phyloP scores from a whole-genome alignment of 2,797 vertebrate species.

The Parauchenoglanis ngamensis region DNA sequence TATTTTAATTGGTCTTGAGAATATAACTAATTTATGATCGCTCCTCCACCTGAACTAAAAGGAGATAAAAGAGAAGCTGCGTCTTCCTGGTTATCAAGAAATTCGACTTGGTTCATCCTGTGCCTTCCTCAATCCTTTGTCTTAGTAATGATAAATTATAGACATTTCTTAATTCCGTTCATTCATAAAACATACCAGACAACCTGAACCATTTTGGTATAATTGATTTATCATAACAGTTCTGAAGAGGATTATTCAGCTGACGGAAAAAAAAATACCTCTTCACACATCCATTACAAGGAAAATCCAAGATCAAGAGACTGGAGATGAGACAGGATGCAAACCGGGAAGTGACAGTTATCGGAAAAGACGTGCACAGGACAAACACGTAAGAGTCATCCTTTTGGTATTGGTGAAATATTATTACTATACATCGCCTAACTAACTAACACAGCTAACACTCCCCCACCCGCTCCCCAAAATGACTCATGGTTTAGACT shows the following conservation, averaged over 20 bases:
- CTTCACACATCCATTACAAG: neutral
- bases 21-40: neutral
- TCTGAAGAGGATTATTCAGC: neutral
- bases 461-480: neutral
- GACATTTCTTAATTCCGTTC: neutral
- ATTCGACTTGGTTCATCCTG: slow-evolving; percentile 20
- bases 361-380: neutral
- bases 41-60: slow-evolving; percentile 1
- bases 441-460: neutral
- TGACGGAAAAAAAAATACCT: neutral
- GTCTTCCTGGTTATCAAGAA: neutral
- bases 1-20: neutral
- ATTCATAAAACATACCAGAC: neutral
- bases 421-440: slow-evolving; percentile 30
- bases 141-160: neutral
- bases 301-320: neutral
- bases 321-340: slow-evolving; percentile 8
- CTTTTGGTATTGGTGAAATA: neutral
- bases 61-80: neutral
- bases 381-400: neutral
- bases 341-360: neutral
- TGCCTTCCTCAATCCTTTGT: neutral
- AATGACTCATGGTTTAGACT: slow-evolving; percentile 59
- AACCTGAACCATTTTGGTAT: neutral
- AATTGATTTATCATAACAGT: neutral